Base-by-base conservation (phyloP, 2,113 vertebrate species). In the Triplophysa tibetana region DNA sequence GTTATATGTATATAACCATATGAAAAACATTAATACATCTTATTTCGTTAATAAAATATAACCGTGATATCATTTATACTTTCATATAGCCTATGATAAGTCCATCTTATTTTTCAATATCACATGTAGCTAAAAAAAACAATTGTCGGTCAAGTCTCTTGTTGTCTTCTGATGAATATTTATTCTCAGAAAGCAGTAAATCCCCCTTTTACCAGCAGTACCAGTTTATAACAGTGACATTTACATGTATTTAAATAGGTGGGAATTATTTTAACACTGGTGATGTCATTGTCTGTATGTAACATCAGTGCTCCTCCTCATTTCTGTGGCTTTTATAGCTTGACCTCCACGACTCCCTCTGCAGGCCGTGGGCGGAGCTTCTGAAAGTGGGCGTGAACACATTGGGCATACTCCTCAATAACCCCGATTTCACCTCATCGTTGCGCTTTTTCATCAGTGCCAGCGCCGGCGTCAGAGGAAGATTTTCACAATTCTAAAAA, bases 361-460 rank as follows among this genome's bases (percentile, higher is more conserved):
- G 50, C 9, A 76, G 66, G 65, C 48, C 73, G 21, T 82, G 85
- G 33, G 1, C 80, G 69, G 77, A 79, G 48, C 86, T 89, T 79
- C 91, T 88, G 12, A 85, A 74, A 33, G 19, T 58, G 9, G 87
- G 75, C 7, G 83, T 19, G 16, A 88, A 82, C 52, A 23, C 52
- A 43, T 69, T 78, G 1, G 83, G 82, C 58, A 77, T 77, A 43
- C 64, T 45, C 67, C 85, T 86, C 83, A 78, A 61, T 21, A 89
- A 1, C 0, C 56, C 19, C 0, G 78, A 56, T 73, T 90, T 91
- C 0, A 85, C 1, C 1, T 88, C 86, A 9, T 92, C 62, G 0
- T 90, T 94, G 65, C 94, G 91, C 61, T 93, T 93, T 79, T 89
- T 91, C 92, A 95, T 94, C 87, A 96, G 87, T 1, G 92, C 81